A percentile compares a stretch with the other conserved stretches of the same genome.
These are phyloP conservation scores for Leuctra nigra DNA, from an alignment of 2,888 invertebrate genomes.

Conservation along the genomic window DNA sequence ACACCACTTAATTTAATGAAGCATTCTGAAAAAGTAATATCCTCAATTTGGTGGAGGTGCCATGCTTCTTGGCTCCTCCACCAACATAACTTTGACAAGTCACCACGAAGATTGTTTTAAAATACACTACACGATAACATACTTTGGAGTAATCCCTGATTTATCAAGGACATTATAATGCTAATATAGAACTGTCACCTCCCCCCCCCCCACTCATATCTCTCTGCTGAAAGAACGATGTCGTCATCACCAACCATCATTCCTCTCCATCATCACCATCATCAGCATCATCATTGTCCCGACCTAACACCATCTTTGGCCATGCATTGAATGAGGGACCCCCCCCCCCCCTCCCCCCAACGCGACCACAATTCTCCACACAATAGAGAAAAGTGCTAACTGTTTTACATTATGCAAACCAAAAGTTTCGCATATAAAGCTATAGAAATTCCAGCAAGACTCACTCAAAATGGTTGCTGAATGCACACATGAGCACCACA, in stretches of 20 bases:
- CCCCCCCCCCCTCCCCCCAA: not conserved
- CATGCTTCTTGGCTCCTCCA: no score
- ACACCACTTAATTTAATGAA: no score
- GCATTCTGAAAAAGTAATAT: no score
- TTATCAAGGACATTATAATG: no score
- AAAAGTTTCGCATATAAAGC: constrained; percentile 24
- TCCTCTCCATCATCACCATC: not conserved
- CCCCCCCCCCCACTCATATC: not conserved
- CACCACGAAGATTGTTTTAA: no score
- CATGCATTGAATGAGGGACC: constrained; percentile 14
- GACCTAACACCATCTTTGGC: not conserved
- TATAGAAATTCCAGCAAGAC: constrained; percentile 10
- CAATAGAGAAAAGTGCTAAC: constrained; percentile 27
- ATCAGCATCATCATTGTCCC: constrained; percentile 6
- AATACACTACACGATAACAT: no score
- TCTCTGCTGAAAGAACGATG: no score
- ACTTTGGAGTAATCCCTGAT: no score
- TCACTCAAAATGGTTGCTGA: constrained; percentile 18
- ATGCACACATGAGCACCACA: constrained; percentile 19
- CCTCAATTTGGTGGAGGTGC: no score
- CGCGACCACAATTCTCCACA: constrained; percentile 24
- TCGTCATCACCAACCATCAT: no score
- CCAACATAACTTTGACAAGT: no score
- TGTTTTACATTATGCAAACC: constrained; percentile 29
- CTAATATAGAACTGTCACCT: no score